phyloP scores from a whole-genome alignment of 2,113 vertebrate genomes.

The Azemiops feae region DNA sequence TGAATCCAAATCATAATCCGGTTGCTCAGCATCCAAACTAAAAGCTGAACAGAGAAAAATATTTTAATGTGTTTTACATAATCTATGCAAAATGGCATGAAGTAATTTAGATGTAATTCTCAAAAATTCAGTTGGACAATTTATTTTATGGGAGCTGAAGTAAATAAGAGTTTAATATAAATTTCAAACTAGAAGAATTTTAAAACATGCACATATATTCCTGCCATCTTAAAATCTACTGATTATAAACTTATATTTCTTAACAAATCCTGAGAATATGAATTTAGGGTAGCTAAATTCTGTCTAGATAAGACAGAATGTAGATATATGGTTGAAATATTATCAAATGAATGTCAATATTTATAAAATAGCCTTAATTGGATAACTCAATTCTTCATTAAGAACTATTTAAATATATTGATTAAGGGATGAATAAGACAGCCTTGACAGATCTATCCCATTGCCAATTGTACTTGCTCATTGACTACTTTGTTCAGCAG shows the following conservation, averaged over 20 bases:
- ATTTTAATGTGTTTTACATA: no score
- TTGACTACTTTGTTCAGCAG: not conserved
- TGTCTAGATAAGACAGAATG: not conserved
- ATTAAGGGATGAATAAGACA: not conserved
- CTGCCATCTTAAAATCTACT: no score
- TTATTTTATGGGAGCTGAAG: not conserved
- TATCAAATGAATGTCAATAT: not conserved
- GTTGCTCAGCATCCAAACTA: constrained; percentile 97
- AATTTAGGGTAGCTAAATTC: not conserved
- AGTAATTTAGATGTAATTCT: no score
- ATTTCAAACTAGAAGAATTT: not conserved
- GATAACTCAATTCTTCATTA: not conserved
- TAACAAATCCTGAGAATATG: not conserved
- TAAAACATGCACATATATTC: not conserved
- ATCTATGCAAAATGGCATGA: no score
- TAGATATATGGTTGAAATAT: not conserved
- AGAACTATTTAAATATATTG: not conserved
- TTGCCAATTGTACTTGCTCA: not conserved
- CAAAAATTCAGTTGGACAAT: no score
- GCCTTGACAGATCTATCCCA: not conserved
- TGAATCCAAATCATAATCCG: constrained; percentile 96
- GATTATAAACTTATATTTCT: not conserved
- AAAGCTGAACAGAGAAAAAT: constrained; percentile 79
- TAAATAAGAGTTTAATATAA: not conserved
- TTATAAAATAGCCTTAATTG: not conserved